Percentiles rank a stretch among this genome's conserved stretches.
phyloP scores from a whole-genome alignment of 2,888 invertebrate genomes.

The Omphaloscelis lunosa region DNA sequence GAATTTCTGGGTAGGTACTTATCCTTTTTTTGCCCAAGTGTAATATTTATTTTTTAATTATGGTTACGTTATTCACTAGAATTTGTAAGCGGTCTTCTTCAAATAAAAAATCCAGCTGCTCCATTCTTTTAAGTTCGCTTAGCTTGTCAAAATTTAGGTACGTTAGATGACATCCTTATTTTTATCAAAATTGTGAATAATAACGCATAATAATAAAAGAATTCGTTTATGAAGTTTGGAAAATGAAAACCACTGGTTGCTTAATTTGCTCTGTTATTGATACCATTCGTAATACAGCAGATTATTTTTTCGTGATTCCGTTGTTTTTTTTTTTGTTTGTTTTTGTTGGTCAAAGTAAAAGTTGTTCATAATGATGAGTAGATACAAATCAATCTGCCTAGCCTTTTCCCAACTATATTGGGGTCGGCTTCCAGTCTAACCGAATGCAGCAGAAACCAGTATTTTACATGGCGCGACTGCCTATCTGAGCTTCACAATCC shows the following conservation, averaged over 20 bases:
- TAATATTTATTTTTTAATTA: neutral
- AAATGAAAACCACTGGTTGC: neutral
- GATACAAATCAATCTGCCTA: no score
- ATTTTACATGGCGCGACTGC: no score
- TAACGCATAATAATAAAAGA: no score
- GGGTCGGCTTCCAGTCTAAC: no score
- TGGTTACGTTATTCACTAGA: neutral
- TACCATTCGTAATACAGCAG: neutral
- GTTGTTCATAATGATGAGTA: no score
- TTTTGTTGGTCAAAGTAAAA: no score
- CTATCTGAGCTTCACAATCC: no score
- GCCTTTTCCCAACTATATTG: no score
- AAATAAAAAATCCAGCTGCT: no score
- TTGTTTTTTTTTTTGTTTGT: no score
- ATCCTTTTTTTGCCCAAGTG: neutral
- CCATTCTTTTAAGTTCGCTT: neutral
- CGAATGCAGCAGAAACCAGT: no score
- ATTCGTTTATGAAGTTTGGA: neutral
- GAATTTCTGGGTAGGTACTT: neutral
- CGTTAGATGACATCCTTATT: neutral
- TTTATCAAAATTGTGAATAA: neutral
- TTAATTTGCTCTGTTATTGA: neutral
- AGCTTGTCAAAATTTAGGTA: neutral
- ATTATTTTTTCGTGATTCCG: no score
- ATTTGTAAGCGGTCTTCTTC: neutral